Conservation (phyloP, 2,888 invertebrate species). For the Scaptomyza polygonia region DNA sequence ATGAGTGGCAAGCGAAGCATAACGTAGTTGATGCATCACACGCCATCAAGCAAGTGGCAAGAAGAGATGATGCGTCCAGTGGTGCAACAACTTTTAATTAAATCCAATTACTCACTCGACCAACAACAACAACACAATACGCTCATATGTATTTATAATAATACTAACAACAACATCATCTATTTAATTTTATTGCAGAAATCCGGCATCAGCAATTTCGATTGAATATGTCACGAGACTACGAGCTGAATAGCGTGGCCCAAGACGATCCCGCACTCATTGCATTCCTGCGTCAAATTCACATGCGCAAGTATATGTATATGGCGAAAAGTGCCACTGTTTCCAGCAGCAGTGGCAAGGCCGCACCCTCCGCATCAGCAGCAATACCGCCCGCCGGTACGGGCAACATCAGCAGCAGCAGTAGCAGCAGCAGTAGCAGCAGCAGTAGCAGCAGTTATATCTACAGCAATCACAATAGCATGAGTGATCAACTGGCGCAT, state of each 20-base stretch:
- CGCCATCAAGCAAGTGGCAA: conserved; percentile 42
- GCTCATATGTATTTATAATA: not conserved
- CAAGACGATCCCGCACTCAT: conserved; percentile 91
- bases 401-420: conserved; percentile 21
- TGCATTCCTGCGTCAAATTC: conserved; percentile 90
- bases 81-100: conserved; percentile 76
- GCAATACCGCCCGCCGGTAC: conserved; percentile 41
- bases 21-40: conserved; percentile 57
- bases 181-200: conserved; percentile 84
- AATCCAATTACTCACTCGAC: conserved; percentile 59
- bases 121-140: conserved; percentile 20
- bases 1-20: conserved; percentile 61
- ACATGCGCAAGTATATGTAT: conserved; percentile 85
- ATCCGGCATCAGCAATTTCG: conserved; percentile 91
- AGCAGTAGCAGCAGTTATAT: conserved; percentile 8
- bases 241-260: conserved; percentile 89
- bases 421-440: conserved; percentile 17
- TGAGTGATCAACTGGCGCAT: conserved; percentile 82
- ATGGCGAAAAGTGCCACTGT: conserved; percentile 43
- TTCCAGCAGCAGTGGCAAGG: conserved; percentile 51
- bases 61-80: conserved; percentile 51
- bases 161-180: conserved; percentile 1
- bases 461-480: conserved; percentile 37
- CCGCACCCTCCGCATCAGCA: conserved; percentile 30
- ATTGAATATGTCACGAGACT: conserved; percentile 91